A percentile compares a stretch with the other conserved stretches of the same genome.
Evolutionary conservation across 2,797 vertebrate genomes (phyloP).

Genomic region (Propithecus perrieri): DNA sequence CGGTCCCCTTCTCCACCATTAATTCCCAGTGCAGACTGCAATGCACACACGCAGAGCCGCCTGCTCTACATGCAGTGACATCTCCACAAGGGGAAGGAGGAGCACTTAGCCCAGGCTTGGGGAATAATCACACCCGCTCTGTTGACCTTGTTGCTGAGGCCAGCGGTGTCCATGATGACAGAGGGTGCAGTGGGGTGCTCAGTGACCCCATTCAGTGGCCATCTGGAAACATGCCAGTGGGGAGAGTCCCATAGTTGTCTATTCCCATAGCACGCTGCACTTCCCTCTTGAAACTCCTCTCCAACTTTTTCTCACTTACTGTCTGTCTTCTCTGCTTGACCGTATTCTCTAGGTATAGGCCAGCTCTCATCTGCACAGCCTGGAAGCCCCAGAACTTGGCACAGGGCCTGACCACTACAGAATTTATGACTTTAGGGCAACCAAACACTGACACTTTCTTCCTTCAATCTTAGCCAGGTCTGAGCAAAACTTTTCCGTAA

Average conservation of each 20-base stretch:
- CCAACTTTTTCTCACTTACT: not conserved
- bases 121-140: not conserved
- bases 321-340: not conserved
- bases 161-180: not conserved
- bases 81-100: fast-evolving
- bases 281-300: not conserved
- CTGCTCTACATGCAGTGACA: not conserved
- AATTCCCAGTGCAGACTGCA: not conserved
- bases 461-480: not conserved
- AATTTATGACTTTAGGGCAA: not conserved
- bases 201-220: not conserved
- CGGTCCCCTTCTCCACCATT: not conserved
- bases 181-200: not conserved
- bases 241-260: not conserved
- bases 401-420: not conserved
- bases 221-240: not conserved
- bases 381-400: not conserved
- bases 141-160: not conserved
- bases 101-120: not conserved
- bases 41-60: not conserved
- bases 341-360: not conserved
- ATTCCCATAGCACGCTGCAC: not conserved
- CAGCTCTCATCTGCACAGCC: not conserved
- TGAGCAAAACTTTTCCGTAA: not conserved
- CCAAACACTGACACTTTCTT: not conserved